Evolutionary conservation across 2,797 vertebrate species (phyloP).

Genomic region (Syndactyla subalaris): DNA sequence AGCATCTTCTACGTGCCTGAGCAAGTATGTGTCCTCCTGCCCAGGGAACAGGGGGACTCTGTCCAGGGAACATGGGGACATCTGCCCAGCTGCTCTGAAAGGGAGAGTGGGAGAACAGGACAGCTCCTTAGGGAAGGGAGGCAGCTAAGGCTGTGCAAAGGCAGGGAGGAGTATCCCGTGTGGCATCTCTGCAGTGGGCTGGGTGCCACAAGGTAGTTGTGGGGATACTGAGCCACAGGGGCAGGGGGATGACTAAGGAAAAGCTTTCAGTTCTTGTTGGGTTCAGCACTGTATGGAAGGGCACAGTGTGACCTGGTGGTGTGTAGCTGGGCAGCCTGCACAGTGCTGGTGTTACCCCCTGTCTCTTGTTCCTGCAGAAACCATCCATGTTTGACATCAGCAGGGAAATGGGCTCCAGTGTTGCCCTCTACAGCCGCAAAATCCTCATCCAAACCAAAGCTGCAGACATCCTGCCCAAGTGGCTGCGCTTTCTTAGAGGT

Average conservation of each 20-base stretch:
- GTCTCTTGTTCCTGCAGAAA: constrained; percentile 78
- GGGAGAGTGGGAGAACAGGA: not conserved
- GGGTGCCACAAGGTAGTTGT: not conserved
- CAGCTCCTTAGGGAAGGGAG: not conserved
- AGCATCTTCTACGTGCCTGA: constrained; percentile 96
- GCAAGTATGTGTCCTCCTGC: constrained; percentile 70
- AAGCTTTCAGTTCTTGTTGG: not conserved
- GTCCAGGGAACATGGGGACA: not conserved
- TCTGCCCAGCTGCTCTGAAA: not conserved
- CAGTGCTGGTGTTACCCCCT: not conserved
- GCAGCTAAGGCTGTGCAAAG: not conserved
- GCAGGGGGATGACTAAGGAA: not conserved
- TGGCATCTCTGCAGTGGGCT: not conserved
- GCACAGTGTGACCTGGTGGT: not conserved
- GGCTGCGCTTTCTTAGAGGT: constrained; percentile 96
- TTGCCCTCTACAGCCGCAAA: constrained; percentile 94
- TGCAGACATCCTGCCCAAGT: constrained; percentile 92
- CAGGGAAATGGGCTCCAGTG: constrained; percentile 90
- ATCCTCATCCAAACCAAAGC: constrained; percentile 96
- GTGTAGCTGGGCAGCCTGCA: not conserved
- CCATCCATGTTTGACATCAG: constrained; percentile 97
- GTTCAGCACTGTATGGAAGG: not conserved
- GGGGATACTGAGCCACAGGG: not conserved
- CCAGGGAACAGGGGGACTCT: not conserved
- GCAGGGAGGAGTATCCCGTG: not conserved